Evolutionary conservation across 1,140 invertebrate species (phyloP).

Genomic region (Pseudomyrmex concolor): DNA sequence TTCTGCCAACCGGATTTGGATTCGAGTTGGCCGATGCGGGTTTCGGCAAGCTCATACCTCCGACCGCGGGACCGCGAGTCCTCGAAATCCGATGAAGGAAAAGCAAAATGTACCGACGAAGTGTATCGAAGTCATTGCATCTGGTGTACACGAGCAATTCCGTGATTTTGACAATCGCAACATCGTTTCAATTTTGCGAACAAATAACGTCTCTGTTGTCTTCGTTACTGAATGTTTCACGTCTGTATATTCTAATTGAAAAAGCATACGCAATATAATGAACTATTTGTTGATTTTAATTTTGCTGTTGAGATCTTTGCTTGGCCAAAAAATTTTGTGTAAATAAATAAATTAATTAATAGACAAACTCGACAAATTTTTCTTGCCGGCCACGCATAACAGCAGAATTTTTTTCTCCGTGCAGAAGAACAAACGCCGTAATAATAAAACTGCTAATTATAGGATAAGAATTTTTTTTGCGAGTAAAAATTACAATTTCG

Average conservation of each 20-base stretch:
- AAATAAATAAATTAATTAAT: too few species aligned
- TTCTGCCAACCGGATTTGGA: slow-evolving; percentile 45
- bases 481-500: neutral
- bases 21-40: slow-evolving; percentile 38
- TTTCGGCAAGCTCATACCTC: slow-evolving; percentile 30
- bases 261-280: too few species aligned
- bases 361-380: too few species aligned
- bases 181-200: neutral
- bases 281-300: too few species aligned
- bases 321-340: too few species aligned
- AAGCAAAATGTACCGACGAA: neutral
- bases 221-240: neutral
- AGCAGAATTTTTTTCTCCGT: too few species aligned
- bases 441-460: too few species aligned
- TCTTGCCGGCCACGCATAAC: too few species aligned
- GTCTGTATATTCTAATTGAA: too few species aligned
- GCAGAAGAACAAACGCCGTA: too few species aligned
- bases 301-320: too few species aligned
- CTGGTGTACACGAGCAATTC: neutral
- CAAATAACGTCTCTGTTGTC: neutral
- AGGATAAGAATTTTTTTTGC: too few species aligned
- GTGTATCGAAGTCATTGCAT: neutral
- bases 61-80: slow-evolving; percentile 30
- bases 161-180: neutral
- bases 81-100: slow-evolving; percentile 11